A percentile compares a stretch with the other conserved stretches of the same genome.
Conservation (phyloP, 2,888 invertebrate species). For the Brachylomia viminalis region DNA sequence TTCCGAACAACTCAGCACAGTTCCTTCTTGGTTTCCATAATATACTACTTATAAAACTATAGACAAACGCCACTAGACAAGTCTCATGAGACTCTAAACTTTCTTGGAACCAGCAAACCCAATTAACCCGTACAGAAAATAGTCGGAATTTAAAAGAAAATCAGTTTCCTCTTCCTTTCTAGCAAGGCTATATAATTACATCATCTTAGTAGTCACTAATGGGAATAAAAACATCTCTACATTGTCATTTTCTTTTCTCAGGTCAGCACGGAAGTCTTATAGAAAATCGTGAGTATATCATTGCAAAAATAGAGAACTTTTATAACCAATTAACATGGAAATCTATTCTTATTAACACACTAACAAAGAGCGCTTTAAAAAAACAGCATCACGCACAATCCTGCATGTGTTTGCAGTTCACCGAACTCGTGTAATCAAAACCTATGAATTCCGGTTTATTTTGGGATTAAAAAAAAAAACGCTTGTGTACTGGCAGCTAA, state of each 20-base stretch:
- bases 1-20: not conserved
- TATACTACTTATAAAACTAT: not conserved
- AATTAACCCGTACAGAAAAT: constrained; percentile 46
- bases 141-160: constrained; percentile 29
- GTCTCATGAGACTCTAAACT: constrained; percentile 32
- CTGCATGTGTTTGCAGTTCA: constrained; percentile 35
- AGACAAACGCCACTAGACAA: constrained; percentile 21
- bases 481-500: constrained; percentile 33
- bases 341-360: constrained; percentile 35
- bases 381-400: constrained; percentile 15
- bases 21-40: not conserved
- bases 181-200: constrained; percentile 8
- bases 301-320: constrained; percentile 44
- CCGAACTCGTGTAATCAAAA: constrained; percentile 26
- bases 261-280: constrained; percentile 68
- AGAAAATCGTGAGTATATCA: constrained; percentile 67
- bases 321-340: constrained; percentile 42
- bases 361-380: constrained; percentile 44
- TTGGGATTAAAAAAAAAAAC: not conserved
- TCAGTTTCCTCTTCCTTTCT: not conserved
- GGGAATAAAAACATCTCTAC: constrained; percentile 41
- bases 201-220: not conserved
- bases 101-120: constrained; percentile 38
- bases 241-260: constrained; percentile 61
- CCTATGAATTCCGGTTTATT: constrained; percentile 11